Evolutionary conservation across 2,888 invertebrate species (phyloP).

Genomic region (Cheiracanthium punctorium): DNA sequence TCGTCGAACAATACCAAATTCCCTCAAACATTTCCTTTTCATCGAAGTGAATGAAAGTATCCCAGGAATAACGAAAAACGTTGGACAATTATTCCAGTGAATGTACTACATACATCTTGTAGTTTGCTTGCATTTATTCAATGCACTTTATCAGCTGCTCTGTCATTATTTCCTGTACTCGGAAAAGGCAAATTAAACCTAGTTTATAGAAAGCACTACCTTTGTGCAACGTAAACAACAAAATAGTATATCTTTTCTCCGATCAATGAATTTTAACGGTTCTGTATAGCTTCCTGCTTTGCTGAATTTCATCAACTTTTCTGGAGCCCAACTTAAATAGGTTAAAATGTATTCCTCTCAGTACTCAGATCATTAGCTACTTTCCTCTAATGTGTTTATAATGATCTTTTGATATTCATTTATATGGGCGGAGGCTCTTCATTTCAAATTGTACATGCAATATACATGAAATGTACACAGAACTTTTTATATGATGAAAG

Average conservation of each 20-base stretch:
- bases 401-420: slow-evolving; percentile 4
- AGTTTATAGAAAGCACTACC: not conserved
- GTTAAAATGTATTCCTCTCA: not conserved
- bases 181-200: not conserved
- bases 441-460: too few relatives aligned
- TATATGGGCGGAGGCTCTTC: not conserved
- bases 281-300: not conserved
- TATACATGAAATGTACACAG: too few relatives aligned
- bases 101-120: slow-evolving; percentile 14
- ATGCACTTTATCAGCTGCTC: slow-evolving; percentile 23
- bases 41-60: slow-evolving; percentile 15
- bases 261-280: slow-evolving; percentile 34
- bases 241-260: not conserved
- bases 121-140: slow-evolving; percentile 9
- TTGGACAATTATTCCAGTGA: too few relatives aligned
- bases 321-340: not conserved
- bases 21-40: not conserved
- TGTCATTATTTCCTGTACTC: slow-evolving; percentile 20
- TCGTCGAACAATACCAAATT: not conserved
- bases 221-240: not conserved
- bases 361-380: not conserved
- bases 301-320: not conserved
- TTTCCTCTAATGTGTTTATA: slow-evolving; percentile 38
- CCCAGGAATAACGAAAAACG: slow-evolving; percentile 20
- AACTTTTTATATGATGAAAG: too few relatives aligned